Evolutionary conservation across 2,888 invertebrate genomes (phyloP), one percentile per base, ranked within the genome.

Genomic region (Papilio protenor): DNA sequence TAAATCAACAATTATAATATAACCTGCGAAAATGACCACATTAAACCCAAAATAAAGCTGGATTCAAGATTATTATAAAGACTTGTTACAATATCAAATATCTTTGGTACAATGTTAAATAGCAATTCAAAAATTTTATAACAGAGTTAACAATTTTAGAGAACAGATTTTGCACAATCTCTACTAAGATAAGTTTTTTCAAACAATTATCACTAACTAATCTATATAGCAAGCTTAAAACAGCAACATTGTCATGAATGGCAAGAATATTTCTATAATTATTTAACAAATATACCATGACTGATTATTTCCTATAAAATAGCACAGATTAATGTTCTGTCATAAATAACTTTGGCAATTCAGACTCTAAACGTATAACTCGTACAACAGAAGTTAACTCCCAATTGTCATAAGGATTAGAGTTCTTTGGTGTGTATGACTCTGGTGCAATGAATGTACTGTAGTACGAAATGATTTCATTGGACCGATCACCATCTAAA

Each of bases 381-480:
- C 96, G 95, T 59, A 97, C 96, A 84, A 96, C 96, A 1, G 97
- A 97, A 69, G 96, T 95, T 71, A 97, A 90, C 76, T 95, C 95
- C 96, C 96, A 97, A 76, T 92, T 89, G 70, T 92, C 92, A 82
- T 91, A 90, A 0, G 89, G 87, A 83, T 90, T 91, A 5, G 88
- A 82, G 81, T 88, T 91, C 84, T 94, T 93, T 74, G 90, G 87
- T 75, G 86, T 84, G 80, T 90, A 90, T 12, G 87, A 83, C 75
- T 93, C 93, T 0, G 95, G 93, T 18, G 92, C 89, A 3, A 94
- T 89, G 88, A 96, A 97, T 12, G 96, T 96, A 80, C 96, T 96
- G 82, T 96, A 96, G 86, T 97, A 98, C 66, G 97, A 97, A 74
- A 98, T 96, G 73, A 98, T 89, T 88, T 98, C 97, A 87, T 96